Evolutionary conservation across 2,797 vertebrate genomes (phyloP), one percentile per base, ranked within the genome.

Genomic region (Myripristis jacobus): DNA sequence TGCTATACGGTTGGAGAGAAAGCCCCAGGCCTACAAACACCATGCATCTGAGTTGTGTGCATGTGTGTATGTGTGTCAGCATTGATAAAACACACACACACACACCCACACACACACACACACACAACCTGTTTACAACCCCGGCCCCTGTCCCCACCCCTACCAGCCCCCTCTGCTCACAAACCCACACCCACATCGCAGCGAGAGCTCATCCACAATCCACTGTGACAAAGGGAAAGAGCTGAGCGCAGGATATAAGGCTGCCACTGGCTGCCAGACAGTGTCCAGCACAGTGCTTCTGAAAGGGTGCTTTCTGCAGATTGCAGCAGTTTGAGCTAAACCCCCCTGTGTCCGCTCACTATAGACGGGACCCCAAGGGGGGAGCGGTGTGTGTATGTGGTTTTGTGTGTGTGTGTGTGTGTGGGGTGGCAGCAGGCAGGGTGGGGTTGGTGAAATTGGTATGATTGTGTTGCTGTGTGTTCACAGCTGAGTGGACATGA

Each of bases 261-360:
- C 77, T 73, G 84, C 81, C 76, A 77, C 81, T 78, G 89, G 86
- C 88, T 81, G 87, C 89, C 89, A 85, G 79, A 83, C 81, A 83
- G 87, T 75, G 77, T 91, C 88, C 85, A 84, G 80, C 83, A 88
- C 90, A 87, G 72, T 83, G 88, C 77, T 75, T 79, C 84, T 75
- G 80, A 72, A 81, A 73, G 68, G 36, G 43, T 50, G 59, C 87
- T 92, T 94, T 94, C 82, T 94, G 93, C 93, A 93, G 82, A 92
- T 87, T 83, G 85, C 91, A 94, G 93, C 93, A 94, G 83, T 93
- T 94, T 94, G 83, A 84, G 73, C 67, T 93, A 93, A 93, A 90
- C 80, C 92, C 89, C 75, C 74, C 79, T 89, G 82, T 93, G 92
- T 91, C 89, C 84, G 88, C 70, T 87, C 84, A 81, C 90, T 91